Percentiles rank a stretch among this genome's conserved stretches.
phyloP scores from a whole-genome alignment of 2,113 vertebrate genomes.

The Cyprichromis sp. region DNA sequence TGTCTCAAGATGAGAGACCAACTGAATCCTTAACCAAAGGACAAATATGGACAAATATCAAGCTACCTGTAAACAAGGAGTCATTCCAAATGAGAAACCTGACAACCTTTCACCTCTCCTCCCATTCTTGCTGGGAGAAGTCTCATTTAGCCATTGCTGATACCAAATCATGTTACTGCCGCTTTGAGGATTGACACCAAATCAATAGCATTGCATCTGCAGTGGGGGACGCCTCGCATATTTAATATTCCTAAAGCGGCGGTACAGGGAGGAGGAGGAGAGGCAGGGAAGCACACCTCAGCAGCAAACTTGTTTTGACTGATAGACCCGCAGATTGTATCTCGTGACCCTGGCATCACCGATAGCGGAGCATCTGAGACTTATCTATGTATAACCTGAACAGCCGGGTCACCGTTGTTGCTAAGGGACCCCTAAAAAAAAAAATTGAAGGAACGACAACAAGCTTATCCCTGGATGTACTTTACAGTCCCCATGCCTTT shows the following conservation, averaged over 20 bases:
- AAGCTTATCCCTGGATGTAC: neutral
- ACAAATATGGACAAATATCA: neutral
- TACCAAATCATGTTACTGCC: constrained; percentile 36
- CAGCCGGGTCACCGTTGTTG: neutral
- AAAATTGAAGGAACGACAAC: neutral
- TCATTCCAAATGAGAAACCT: neutral
- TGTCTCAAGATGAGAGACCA: neutral
- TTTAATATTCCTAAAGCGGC: constrained; percentile 38
- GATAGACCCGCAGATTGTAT: constrained; percentile 31
- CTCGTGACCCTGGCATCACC: constrained; percentile 3
- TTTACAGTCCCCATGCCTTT: neutral
- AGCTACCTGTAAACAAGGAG: neutral
- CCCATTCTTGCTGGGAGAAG: neutral
- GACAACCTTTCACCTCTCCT: neutral
- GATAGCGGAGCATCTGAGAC: neutral
- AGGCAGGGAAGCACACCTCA: neutral
- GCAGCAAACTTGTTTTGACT: constrained; percentile 8
- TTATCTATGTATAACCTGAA: constrained; percentile 22
- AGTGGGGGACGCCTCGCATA: neutral
- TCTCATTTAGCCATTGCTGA: constrained; percentile 39
- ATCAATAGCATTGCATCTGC: constrained; percentile 35
- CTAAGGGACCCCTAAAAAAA: neutral
- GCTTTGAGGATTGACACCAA: constrained; percentile 26
- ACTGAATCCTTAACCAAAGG: neutral
- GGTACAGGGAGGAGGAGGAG: neutral